Evolutionary conservation across 2,888 invertebrate species (phyloP).

Genomic region (Biston stratarius): DNA sequence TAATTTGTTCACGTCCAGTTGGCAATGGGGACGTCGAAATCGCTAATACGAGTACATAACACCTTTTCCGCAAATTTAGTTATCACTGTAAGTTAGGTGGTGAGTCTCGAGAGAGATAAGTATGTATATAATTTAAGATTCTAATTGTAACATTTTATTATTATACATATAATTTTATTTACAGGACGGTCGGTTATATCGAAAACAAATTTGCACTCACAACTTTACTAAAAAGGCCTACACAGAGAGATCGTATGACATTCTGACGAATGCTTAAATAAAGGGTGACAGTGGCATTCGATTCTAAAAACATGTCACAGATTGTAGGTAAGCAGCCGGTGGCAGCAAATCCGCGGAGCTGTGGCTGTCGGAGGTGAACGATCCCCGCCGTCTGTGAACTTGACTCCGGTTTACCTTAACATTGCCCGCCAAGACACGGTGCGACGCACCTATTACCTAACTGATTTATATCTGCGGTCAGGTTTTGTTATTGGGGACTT

Average conservation of each 20-base stretch:
- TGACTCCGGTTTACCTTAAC: conserved; percentile 74
- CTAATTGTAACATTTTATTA: too few species aligned
- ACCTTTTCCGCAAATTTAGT: neutral
- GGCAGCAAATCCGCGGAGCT: conserved; percentile 16
- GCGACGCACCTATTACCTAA: conserved; percentile 48
- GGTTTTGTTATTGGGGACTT: conserved; percentile 12
- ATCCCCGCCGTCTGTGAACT: conserved; percentile 65
- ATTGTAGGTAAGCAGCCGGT: conserved; percentile 2
- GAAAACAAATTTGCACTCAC: too few species aligned
- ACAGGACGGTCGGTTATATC: too few species aligned
- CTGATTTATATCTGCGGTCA: conserved; percentile 35
- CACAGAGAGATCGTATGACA: too few species aligned
- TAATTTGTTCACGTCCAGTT: conserved; percentile 7
- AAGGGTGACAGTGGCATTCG: too few species aligned
- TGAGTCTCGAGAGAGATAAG: too few species aligned
- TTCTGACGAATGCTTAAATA: too few species aligned
- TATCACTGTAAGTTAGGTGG: too few species aligned
- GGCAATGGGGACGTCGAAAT: conserved; percentile 6
- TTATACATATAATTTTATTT: too few species aligned
- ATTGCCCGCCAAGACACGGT: conserved; percentile 53
- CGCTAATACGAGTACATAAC: neutral
- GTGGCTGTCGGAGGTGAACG: conserved; percentile 72
- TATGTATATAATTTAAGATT: too few species aligned
- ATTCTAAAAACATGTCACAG: neutral
- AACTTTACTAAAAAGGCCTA: too few species aligned